Base-by-base conservation (phyloP, 2,888 invertebrate genomes). In the Disparrhopalites patrizii region DNA sequence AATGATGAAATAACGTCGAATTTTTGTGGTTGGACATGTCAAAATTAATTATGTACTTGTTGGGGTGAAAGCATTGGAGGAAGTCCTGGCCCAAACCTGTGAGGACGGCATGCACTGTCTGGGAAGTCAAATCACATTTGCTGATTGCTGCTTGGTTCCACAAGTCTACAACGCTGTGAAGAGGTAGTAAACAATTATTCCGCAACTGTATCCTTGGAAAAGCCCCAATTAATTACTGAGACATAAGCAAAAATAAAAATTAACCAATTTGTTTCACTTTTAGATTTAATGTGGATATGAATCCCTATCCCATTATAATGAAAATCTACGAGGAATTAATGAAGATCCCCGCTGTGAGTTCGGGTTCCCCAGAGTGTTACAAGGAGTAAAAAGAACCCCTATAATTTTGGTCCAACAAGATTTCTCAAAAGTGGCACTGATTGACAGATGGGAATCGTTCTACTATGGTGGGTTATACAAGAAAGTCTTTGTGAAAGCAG, bases 91-190 rank as follows among this genome's bases (percentile, higher is more conserved):
- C 0, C 84, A 88, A 2, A 36, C 60, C 2, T 33, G 61, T 38
- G 89, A 88, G 57, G 90, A 94, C 55, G 93, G 93, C 7, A 91
- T 91, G 78, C 97, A 91, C 78, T 93, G 92, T 78, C 90, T 95
- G 1, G 97, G 97, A 0, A 93, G 98, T 80, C 89, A 90, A 74
- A 87, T 98, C 67, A 91, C 95, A 0, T 81, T 97, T 77, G 97
- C 97, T 3, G 98, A 98, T 80, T 90, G 94, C 77, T 96, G 93
- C 78, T 82, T 98, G 67, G 91, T 97, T 58, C 97, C 97, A 54
- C 97, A 98, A 82, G 89, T 96, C 62, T 93, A 91, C 79, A 95
- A 94, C 82, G 96, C 96, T 30, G 43, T 43, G 4, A 4, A n/a
- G 15, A 4, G 23, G 51, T 43, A 52, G 20, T 5, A 52, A 84